phyloP scores from a whole-genome alignment of 1,140 invertebrate genomes.

The Sipha flava region DNA sequence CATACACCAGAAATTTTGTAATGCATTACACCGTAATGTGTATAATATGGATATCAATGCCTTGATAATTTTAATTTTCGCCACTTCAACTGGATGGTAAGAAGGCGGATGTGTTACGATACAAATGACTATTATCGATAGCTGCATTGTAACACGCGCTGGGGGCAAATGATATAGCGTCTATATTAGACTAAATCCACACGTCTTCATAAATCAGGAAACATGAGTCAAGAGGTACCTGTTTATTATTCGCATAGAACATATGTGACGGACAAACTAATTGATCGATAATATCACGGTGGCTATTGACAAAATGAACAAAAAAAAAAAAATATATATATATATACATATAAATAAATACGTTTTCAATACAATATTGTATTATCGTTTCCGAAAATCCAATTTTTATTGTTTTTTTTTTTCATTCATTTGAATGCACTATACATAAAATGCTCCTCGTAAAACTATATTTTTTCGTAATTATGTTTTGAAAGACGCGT shows the following conservation, averaged over 20 bases:
- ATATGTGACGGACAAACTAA: constrained; percentile 11
- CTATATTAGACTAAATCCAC: not conserved
- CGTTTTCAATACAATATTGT: no score
- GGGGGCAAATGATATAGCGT: no score
- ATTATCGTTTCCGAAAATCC: not conserved
- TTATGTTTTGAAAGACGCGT: not conserved
- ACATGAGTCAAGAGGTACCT: not conserved
- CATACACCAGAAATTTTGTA: no score
- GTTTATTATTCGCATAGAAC: not conserved
- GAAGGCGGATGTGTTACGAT: not conserved
- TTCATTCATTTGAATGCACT: not conserved
- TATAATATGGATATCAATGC: no score
- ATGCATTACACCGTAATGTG: no score
- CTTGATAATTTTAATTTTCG: no score
- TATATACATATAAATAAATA: no score
- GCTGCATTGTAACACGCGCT: no score
- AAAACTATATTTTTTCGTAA: not conserved
- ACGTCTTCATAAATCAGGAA: not conserved
- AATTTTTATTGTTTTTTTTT: not conserved
- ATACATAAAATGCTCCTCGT: not conserved
- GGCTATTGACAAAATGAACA: no score
- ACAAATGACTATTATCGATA: no score
- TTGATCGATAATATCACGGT: constrained; percentile 3
- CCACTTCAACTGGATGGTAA: no score
- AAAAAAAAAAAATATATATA: not conserved